Base-by-base conservation (phyloP, 2,888 invertebrate species). In the Eumacrocentrus americanus region DNA sequence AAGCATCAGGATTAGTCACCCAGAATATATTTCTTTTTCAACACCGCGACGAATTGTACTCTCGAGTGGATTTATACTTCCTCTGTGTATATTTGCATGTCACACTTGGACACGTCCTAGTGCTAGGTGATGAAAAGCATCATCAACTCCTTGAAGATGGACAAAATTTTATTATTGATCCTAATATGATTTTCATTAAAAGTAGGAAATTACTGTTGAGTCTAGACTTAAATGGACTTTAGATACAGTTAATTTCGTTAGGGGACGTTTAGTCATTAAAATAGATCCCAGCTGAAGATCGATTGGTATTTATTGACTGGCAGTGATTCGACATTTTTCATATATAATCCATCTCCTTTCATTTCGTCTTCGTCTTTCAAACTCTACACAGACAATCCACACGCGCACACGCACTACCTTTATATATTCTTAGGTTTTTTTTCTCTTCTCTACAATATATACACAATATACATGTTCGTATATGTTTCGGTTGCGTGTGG, bases 181-280 rank as follows among this genome's bases (percentile, higher is more conserved):
- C n/a, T n/a, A n/a, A n/a, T n/a, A n/a, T n/a, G n/a, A n/a, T n/a
- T n/a, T n/a, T n/a, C n/a, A n/a, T n/a, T n/a, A n/a, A n/a, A n/a
- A n/a, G n/a, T n/a, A n/a, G n/a, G n/a, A n/a, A n/a, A n/a, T n/a
- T n/a, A n/a, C n/a, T n/a, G n/a, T n/a, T n/a, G n/a, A n/a, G n/a
- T 48, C 11, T 34, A 48, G 29, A 29, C 29, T 71, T 69, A 73
- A 79, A 77, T 72, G 78, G 69, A 72, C 68, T 78, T 79, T 79
- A 74, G 78, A 77, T 76, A 79, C 73, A 74, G 79, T 79, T 80
- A 78, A 80, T 80, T 80, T 79, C 69, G 79, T 78, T 78, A 80
- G 76, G 68, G 73, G 74, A 75, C 75, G 75, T 75, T 67, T 61
- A 61, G 62, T 66, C 68, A 67, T 69, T 68, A 68, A 69, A 56